Conservation (phyloP, 2,113 vertebrate species). For the Tichodroma muraria region DNA sequence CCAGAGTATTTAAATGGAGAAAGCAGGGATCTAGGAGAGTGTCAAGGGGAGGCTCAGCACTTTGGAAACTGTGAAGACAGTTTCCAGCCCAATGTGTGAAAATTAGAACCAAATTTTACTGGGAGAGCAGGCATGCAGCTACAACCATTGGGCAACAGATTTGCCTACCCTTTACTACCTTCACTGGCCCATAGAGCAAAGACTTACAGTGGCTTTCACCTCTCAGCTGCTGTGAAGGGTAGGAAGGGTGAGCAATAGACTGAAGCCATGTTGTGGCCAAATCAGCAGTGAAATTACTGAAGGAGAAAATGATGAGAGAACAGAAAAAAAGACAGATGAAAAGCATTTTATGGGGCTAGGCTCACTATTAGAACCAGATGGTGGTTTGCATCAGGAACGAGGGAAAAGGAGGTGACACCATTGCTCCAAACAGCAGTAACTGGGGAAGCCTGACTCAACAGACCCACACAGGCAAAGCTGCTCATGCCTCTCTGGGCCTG, state of each 20-base stretch:
- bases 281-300: neutral
- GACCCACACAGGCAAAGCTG: neutral
- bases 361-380: neutral
- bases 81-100: neutral
- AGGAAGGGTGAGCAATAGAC: neutral
- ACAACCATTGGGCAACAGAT: neutral
- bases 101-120: neutral
- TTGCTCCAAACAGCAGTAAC: neutral
- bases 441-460: neutral
- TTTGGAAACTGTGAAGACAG: neutral
- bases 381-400: neutral
- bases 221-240: neutral
- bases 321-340: neutral
- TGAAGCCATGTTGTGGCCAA: neutral
- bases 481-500: neutral
- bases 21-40: neutral
- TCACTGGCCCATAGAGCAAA: neutral
- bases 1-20: neutral
- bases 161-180: neutral
- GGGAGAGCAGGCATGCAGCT: neutral
- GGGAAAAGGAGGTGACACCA: neutral
- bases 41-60: neutral
- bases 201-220: neutral
- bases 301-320: neutral
- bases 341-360: neutral